Base-by-base conservation (phyloP, 2,113 vertebrate species). In the Echinops telfairi region DNA sequence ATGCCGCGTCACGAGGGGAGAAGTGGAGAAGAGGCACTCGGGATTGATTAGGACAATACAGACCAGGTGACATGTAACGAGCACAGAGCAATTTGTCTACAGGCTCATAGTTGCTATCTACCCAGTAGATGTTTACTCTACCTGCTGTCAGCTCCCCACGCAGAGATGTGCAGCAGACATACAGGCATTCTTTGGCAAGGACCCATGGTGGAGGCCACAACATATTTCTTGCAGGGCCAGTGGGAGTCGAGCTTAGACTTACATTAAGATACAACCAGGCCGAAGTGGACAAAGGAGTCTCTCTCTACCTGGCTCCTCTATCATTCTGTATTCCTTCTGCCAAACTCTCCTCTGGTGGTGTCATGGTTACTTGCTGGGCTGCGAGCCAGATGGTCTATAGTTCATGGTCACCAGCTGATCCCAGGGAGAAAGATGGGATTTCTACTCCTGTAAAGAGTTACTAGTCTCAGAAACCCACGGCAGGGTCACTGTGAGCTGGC, bases 41-140 rank as follows among this genome's bases (percentile, higher is more conserved):
- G n/a, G 66, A 47, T 36, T 64, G 36, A 68, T 60, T 33, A 68
- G 38, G 86, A 15, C 64, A 71, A 90, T 47, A 60, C 23, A 78
- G 64, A 40, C 29, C 47, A 84, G 83, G 29, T 53, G 80, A 78
- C 64, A 83, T 36, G 83, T 79, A 85, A 80, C 53, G 40, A 94
- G 23, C 36, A 77, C 58, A 75, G n/a, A 62, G 77, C 40, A 17
- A 83, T 58, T 64, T 31, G 22, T 78, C 80, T 86, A 33, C 16
- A 25, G 79, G 23, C 78, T 84, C 22, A 5, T 0, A 10, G 60
- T 10, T 38, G 73, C 47, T 57, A 43, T 76, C 58, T 66, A 60
- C 58, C 27, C 15, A 62, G 71, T 58, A 53, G 47, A 53, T 53
- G 47, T 53, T 14, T 53, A 53, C 10, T n/a, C 64, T 27, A n/a